Evolutionary conservation across 2,888 invertebrate species (phyloP).

Genomic region (Drosophila pegasa): DNA sequence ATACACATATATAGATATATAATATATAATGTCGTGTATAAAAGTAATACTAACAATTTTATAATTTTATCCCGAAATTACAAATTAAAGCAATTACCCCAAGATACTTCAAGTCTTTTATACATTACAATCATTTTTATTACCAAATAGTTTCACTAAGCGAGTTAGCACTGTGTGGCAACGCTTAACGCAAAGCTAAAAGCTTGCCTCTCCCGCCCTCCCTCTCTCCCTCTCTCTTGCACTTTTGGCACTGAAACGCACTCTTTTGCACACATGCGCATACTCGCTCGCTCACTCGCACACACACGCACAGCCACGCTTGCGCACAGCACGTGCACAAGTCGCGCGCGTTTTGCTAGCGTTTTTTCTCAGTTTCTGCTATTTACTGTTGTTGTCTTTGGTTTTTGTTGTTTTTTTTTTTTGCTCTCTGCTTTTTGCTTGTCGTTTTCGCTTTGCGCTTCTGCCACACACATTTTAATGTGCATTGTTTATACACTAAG

Average conservation of each 20-base stretch:
- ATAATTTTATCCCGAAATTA: too few relatives aligned
- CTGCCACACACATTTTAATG: slow-evolving; percentile 60
- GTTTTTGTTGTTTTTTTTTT: not conserved
- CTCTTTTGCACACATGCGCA: not conserved
- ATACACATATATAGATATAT: too few relatives aligned
- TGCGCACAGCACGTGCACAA: slow-evolving; percentile 30
- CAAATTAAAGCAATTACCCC: too few relatives aligned
- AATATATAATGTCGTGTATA: too few relatives aligned
- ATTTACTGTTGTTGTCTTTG: not conserved
- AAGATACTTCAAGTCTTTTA: too few relatives aligned
- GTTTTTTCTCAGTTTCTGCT: slow-evolving; percentile 23
- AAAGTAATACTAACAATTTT: too few relatives aligned
- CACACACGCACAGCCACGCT: not conserved
- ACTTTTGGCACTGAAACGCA: not conserved
- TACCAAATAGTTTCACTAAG: too few relatives aligned
- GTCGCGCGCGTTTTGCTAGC: slow-evolving; percentile 47
- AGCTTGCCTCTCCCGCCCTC: not conserved
- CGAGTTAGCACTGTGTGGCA: too few relatives aligned
- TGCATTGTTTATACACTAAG: slow-evolving; percentile 66
- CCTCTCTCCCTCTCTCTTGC: not conserved
- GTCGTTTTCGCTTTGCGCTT: slow-evolving; percentile 25
- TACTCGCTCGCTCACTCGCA: not conserved
- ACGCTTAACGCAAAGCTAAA: too few relatives aligned
- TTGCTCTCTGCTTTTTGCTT: slow-evolving; percentile 3
- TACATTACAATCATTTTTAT: too few relatives aligned